Conservation (phyloP, 2,113 vertebrate genomes). For the Morone saxatilis region DNA sequence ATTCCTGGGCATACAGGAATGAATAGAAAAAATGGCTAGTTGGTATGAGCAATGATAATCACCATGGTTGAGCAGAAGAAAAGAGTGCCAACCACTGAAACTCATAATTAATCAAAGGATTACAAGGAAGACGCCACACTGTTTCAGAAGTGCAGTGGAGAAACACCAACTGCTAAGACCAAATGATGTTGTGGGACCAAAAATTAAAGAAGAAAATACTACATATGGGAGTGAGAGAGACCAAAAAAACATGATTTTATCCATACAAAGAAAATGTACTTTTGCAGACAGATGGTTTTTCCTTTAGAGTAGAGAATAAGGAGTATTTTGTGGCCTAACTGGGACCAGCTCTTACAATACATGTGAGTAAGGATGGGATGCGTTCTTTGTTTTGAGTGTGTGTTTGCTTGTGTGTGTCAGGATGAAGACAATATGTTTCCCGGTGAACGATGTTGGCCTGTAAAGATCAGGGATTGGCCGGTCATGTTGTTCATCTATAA, state of each 20-base stretch:
- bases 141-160: not conserved
- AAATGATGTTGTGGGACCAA: not conserved
- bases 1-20: constrained; percentile 11
- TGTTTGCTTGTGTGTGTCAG: not conserved
- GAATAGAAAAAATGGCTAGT: constrained; percentile 1
- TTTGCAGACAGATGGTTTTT: not conserved
- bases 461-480: not conserved
- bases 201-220: not conserved
- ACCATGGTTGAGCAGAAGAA: not conserved
- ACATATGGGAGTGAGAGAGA: not conserved
- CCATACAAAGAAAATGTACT: not conserved
- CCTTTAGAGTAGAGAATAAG: not conserved
- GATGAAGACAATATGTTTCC: not conserved
- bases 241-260: not conserved
- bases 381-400: not conserved
- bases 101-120: constrained; percentile 7
- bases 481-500: not conserved
- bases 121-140: not conserved
- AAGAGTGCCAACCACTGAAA: not conserved
- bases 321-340: not conserved
- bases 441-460: not conserved
- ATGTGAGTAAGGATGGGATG: not conserved
- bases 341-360: not conserved
- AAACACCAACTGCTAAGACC: not conserved
- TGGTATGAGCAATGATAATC: constrained; percentile 13